A percentile compares a stretch with the other conserved stretches of the same genome.
phyloP scores from a whole-genome alignment of 2,888 invertebrate species.

The Leptopilina drosophilae region DNA sequence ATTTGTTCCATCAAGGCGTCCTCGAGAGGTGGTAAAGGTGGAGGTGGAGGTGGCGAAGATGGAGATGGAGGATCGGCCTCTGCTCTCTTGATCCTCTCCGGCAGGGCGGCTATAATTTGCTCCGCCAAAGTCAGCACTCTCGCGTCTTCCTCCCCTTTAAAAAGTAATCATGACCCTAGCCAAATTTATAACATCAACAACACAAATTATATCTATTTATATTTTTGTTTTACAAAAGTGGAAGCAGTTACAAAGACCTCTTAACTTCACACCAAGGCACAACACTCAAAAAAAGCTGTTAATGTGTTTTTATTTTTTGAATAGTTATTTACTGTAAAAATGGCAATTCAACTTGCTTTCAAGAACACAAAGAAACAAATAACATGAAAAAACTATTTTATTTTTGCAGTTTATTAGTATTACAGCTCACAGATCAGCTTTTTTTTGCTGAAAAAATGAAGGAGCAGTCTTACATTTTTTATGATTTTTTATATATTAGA shows the following conservation, averaged over 20 bases:
- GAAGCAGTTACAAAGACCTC: slow-evolving; percentile 33
- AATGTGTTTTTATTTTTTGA: slow-evolving; percentile 23
- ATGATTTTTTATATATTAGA: background rate
- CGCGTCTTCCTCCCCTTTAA: slow-evolving; percentile 93
- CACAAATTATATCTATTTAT: too few species aligned
- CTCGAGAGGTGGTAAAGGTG: slow-evolving; percentile 73
- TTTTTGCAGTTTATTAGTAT: slow-evolving; percentile 4
- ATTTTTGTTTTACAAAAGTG: too few species aligned
- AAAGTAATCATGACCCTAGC: slow-evolving; percentile 69
- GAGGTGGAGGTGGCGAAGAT: slow-evolving; percentile 74
- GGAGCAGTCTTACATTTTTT: background rate
- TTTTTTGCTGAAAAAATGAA: background rate
- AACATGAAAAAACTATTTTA: background rate
- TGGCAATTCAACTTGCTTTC: slow-evolving; percentile 14
- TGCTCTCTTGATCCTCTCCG: slow-evolving; percentile 93
- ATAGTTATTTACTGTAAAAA: background rate
- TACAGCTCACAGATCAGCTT: slow-evolving; percentile 13
- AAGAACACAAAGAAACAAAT: background rate
- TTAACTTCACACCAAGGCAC: slow-evolving; percentile 63
- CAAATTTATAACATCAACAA: slow-evolving; percentile 59
- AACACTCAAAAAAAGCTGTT: slow-evolving; percentile 63
- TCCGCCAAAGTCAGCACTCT: slow-evolving; percentile 95
- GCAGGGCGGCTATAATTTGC: slow-evolving; percentile 99
- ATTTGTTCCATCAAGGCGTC: slow-evolving; percentile 77
- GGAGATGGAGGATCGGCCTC: slow-evolving; percentile 75